A percentile compares a stretch with the other conserved stretches of the same genome.
These are phyloP conservation scores for Eumacrocentrus americanus DNA, from an alignment of 2,888 invertebrate genomes.

Conservation along the genomic window DNA sequence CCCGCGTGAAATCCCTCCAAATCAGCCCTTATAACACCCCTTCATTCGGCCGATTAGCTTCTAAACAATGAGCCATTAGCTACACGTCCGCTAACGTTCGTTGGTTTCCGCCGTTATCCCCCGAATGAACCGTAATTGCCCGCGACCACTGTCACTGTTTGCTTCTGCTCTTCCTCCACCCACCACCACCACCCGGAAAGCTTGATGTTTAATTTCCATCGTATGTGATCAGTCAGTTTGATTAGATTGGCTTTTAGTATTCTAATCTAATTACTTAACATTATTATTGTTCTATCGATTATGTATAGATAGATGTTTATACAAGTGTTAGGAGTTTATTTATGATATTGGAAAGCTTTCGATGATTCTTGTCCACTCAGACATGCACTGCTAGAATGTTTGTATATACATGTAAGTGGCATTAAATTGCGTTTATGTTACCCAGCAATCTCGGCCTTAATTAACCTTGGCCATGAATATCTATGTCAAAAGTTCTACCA, in stretches of 20 bases:
- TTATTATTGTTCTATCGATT: no score
- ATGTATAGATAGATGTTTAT: no score
- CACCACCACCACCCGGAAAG: no score
- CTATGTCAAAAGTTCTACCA: constrained; percentile 12
- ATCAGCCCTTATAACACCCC: constrained; percentile 29
- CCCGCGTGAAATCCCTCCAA: constrained; percentile 26
- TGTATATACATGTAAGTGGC: constrained; percentile 7
- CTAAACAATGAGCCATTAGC: constrained; percentile 35
- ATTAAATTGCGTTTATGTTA: constrained; percentile 15
- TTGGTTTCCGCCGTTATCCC: constrained; percentile 26
- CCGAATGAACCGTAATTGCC: constrained; percentile 5
- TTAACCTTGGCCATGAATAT: constrained; percentile 30
- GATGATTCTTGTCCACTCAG: background rate
- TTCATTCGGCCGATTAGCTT: constrained; percentile 32
- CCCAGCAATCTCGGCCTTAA: constrained; percentile 20
- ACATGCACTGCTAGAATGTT: background rate
- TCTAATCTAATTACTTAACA: no score
- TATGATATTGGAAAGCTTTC: no score
- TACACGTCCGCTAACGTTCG: constrained; percentile 23
- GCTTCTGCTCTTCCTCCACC: background rate
- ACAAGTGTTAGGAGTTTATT: no score
- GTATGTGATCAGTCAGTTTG: no score
- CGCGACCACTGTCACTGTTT: constrained; percentile 3
- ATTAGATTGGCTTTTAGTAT: no score
- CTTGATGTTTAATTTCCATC: no score